These are phyloP conservation scores for Orientallactaga sibirica DNA, from an alignment of 2,797 vertebrate genomes.

Conservation along the genomic window DNA sequence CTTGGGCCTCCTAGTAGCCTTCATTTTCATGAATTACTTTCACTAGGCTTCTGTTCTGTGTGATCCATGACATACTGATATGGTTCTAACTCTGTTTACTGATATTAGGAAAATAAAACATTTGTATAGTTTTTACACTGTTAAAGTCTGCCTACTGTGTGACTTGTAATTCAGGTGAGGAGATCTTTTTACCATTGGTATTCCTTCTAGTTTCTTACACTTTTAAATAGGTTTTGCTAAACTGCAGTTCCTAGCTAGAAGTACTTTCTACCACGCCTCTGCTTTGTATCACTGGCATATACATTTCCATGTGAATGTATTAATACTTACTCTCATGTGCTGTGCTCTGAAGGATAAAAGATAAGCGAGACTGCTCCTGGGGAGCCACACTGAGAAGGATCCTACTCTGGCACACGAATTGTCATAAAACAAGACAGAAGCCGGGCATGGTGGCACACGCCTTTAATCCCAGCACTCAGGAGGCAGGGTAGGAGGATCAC, in stretches of 20 bases:
- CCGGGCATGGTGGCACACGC: too few relatives aligned
- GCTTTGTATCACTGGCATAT: background rate
- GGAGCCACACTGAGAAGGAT: background rate
- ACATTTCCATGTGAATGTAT: background rate
- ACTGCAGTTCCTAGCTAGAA: background rate
- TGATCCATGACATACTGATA: background rate
- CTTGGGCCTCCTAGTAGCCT: background rate
- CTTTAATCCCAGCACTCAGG: too few relatives aligned
- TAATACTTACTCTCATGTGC: background rate
- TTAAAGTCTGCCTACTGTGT: slow-evolving; percentile 16
- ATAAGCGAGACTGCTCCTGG: background rate
- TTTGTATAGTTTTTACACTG: slow-evolving; percentile 29
- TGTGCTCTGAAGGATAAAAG: background rate
- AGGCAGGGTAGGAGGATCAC: too few relatives aligned
- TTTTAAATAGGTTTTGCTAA: slow-evolving; percentile 11
- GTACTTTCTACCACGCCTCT: background rate
- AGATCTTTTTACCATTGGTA: slow-evolving; percentile 1
- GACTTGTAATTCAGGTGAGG: slow-evolving; percentile 40
- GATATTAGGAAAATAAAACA: background rate
- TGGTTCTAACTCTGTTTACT: slow-evolving; percentile 25
- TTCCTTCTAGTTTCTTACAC: background rate
- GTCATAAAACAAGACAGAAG: background rate
- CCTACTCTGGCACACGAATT: background rate
- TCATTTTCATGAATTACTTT: slow-evolving; percentile 4
- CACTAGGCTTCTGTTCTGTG: slow-evolving; percentile 1